Percentiles rank a stretch among this genome's conserved stretches.
Conservation (phyloP, 2,888 invertebrate species). For the Lissonota sp. region DNA sequence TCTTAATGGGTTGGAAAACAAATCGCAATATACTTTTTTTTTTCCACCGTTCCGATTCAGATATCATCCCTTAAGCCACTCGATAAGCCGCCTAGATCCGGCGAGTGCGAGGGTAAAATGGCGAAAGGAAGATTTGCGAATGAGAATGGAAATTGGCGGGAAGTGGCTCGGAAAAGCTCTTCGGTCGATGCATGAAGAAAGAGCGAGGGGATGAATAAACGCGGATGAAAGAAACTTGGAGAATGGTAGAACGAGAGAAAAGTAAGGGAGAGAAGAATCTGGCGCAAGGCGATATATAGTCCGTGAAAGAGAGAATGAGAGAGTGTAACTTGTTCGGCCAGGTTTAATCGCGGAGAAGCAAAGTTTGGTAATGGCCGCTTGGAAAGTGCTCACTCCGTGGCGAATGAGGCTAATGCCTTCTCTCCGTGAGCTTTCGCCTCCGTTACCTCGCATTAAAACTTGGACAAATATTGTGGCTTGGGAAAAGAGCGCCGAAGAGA, state of each 20-base stretch:
- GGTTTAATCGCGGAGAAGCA: conserved; percentile 77
- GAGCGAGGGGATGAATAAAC: conserved; percentile 60
- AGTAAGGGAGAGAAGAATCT: conserved; percentile 50
- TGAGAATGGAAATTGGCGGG: conserved; percentile 54
- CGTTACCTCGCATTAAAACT: conserved; percentile 76
- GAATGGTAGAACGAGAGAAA: conserved; percentile 8
- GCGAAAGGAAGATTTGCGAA: conserved; percentile 35
- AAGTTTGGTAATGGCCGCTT: conserved; percentile 78
- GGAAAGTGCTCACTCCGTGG: conserved; percentile 73
- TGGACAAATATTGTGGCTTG: conserved; percentile 70
- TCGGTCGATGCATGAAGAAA: conserved; percentile 49
- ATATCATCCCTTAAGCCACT: conserved; percentile 20
- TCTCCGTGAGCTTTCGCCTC: conserved; percentile 73
- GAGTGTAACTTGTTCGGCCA: conserved; percentile 76
- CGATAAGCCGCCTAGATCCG: conserved; percentile 41
- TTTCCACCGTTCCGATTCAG: background rate
- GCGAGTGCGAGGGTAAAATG: conserved; percentile 12
- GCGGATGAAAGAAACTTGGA: conserved; percentile 41
- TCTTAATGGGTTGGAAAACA: background rate
- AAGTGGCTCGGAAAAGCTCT: conserved; percentile 61
- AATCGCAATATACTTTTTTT: background rate
- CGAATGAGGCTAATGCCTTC: conserved; percentile 77
- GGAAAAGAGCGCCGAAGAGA: conserved; percentile 32
- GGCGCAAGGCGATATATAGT: conserved; percentile 10
- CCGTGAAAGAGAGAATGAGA: conserved; percentile 61